Conservation (phyloP, 2,888 invertebrate genomes). For the Eupithecia subumbrata region DNA sequence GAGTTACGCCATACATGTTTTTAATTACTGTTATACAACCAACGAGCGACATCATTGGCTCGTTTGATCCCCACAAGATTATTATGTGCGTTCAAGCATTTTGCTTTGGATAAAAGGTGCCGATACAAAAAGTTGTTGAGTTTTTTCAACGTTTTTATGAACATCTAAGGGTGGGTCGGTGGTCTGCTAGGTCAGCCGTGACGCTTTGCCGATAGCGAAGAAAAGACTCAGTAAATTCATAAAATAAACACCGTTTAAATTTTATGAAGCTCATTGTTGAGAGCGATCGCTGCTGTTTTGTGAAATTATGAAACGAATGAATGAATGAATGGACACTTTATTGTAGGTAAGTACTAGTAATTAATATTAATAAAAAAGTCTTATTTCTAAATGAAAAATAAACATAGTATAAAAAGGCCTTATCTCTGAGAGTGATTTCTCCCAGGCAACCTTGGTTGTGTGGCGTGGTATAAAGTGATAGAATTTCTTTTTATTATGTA, state of each 20-base stretch:
- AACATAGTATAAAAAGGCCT: too few relatives aligned
- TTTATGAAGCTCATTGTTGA: neutral
- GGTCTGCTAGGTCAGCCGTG: neutral
- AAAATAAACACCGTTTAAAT: neutral
- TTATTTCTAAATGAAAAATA: too few relatives aligned
- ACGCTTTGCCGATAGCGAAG: neutral
- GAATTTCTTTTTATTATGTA: too few relatives aligned
- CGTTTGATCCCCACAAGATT: slow-evolving; percentile 17
- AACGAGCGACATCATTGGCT: slow-evolving; percentile 53
- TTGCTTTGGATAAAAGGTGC: neutral
- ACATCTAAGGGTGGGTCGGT: neutral
- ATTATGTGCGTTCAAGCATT: slow-evolving; percentile 9
- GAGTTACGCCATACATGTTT: slow-evolving; percentile 35
- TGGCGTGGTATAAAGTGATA: neutral
- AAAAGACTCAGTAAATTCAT: neutral
- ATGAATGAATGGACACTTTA: too few relatives aligned
- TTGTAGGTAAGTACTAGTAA: too few relatives aligned
- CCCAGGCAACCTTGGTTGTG: too few relatives aligned
- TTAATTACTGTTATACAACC: slow-evolving; percentile 57
- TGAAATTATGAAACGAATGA: neutral
- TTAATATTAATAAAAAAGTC: too few relatives aligned
- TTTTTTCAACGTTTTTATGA: neutral
- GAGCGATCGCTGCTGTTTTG: neutral
- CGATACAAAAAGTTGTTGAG: neutral
- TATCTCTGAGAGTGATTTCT: too few relatives aligned